Base-by-base conservation (phyloP, 37 sponge, comb jelly and placozoan species). In the Diacarnus erythraeanus region DNA sequence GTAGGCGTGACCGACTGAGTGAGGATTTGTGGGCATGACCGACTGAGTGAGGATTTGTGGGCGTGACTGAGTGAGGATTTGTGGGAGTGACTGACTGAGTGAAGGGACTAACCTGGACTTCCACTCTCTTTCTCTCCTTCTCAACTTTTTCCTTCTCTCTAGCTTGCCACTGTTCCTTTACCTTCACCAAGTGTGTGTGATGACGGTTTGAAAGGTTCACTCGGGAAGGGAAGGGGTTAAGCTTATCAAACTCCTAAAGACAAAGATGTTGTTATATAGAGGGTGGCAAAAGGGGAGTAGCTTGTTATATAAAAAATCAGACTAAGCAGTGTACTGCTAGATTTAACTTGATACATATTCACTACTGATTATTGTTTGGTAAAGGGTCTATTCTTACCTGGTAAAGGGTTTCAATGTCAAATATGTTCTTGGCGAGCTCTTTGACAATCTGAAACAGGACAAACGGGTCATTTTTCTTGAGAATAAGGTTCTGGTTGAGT, bases 391-490 rank as follows among this genome's bases (percentile, higher is more conserved):
- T 12, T 33, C 81, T 59, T 21, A 90, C 91, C 18, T 66, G 59
- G 41, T 81, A 78, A 35, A 90, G 78, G 2, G 58, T 74, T 9
- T 90, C 87, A 59, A 90, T 65, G 65, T 90, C 76, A 71, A 83
- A 90, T 18, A 63, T 59, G 47, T 90, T 86, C n/a, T 72, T 82
- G 20, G 83, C 67, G 42, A 90, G 33, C 31, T 73, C 77, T 34
- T 90, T 90, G 59, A 86, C 54, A 64, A 59, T 83, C 66, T 90
- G 91, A 47, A 90, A 86, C 57, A 90, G 44, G 26, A 59, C 60
- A 21, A 90, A 83, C 25, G 86, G 82, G 51, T 90, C 91, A 10
- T 36, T 39, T 47, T 83, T 81, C 41, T 61, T 43, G 30, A 86
- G 78, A 12, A 90, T 67, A 33, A 57, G 37, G 1, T 54, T 15